A percentile compares a stretch with the other conserved stretches of the same genome.
Conservation (phyloP, 2,797 vertebrate genomes). For the Malurus leucopterus region DNA sequence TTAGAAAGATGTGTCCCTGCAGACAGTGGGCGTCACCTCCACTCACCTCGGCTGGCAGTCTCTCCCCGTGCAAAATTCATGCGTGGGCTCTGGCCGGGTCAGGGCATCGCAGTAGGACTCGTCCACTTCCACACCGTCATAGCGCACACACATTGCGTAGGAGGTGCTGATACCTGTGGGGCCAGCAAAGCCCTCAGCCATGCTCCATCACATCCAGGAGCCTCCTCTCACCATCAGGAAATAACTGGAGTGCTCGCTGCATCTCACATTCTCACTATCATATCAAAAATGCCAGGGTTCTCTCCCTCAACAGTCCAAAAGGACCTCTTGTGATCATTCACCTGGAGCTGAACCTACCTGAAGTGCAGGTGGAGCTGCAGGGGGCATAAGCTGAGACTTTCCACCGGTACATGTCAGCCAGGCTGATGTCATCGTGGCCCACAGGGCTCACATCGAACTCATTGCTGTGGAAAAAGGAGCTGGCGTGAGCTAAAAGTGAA, state of each 20-base stretch:
- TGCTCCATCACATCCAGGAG: not conserved
- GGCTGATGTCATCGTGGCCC: constrained; percentile 76
- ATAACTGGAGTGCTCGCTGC: not conserved
- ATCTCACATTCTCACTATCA: not conserved
- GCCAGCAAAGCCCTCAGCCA: not conserved
- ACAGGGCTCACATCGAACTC: constrained; percentile 79
- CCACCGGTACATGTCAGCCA: constrained; percentile 89
- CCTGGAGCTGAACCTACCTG: constrained; percentile 71
- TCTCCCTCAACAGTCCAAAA: not conserved
- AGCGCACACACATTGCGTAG: constrained; percentile 84
- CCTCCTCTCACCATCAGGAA: not conserved
- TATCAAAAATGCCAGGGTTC: not conserved
- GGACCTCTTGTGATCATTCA: rapidly evolving
- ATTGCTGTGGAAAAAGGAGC: constrained; percentile 71
- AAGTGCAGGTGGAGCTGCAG: constrained; percentile 90
- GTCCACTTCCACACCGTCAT: constrained; percentile 86
- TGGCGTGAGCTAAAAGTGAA: not conserved
- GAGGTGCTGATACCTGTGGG: constrained; percentile 80
- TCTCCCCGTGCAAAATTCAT: constrained; percentile 86
- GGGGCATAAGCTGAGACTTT: constrained; percentile 89
- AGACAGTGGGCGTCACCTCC: not conserved
- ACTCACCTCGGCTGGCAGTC: constrained; percentile 86
- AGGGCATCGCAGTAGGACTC: constrained; percentile 84
- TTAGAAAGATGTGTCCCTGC: not conserved
- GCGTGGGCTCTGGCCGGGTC: constrained; percentile 84